phyloP scores from a whole-genome alignment of 2,113 vertebrate genomes.

The Seriola aureovittata region DNA sequence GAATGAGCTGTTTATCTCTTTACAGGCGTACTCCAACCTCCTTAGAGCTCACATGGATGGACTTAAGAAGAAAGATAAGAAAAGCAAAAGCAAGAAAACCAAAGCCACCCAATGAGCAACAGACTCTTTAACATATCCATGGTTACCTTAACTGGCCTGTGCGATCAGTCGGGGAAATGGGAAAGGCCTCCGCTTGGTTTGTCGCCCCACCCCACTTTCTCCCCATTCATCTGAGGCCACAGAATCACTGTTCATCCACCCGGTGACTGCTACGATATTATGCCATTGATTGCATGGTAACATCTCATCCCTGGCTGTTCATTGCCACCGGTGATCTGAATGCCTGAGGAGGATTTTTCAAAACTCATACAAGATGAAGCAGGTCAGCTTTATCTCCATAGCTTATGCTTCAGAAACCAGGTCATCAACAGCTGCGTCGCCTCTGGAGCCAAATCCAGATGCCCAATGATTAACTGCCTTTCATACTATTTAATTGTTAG shows the following conservation, averaged over 20 bases:
- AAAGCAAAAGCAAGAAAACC: slow-evolving; percentile 98
- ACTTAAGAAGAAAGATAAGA: slow-evolving; percentile 99
- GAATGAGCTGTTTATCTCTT: not conserved
- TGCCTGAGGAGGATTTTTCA: slow-evolving; percentile 48
- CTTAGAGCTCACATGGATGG: slow-evolving; percentile 98
- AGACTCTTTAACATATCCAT: slow-evolving; percentile 58
- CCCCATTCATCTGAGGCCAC: slow-evolving; percentile 38
- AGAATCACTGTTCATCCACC: slow-evolving; percentile 47
- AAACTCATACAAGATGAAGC: slow-evolving; percentile 29
- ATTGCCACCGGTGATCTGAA: slow-evolving; percentile 53
- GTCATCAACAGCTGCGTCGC: slow-evolving; percentile 13
- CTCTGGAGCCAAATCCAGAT: slow-evolving; percentile 39
- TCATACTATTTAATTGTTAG: slow-evolving; percentile 40
- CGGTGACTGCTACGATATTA: slow-evolving; percentile 58
- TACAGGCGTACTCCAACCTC: slow-evolving; percentile 96
- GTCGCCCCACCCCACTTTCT: slow-evolving; percentile 1
- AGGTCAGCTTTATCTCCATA: slow-evolving; percentile 13
- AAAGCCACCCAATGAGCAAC: slow-evolving; percentile 93
- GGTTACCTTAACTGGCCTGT: slow-evolving; percentile 59
- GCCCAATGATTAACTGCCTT: slow-evolving; percentile 38
- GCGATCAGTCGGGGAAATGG: slow-evolving; percentile 33
- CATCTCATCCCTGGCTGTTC: slow-evolving; percentile 52
- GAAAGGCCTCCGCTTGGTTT: slow-evolving; percentile 25
- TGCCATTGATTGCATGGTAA: slow-evolving; percentile 64
- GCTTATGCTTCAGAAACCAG: slow-evolving; percentile 37